Evolutionary conservation across 2,113 vertebrate genomes (phyloP).

Genomic region (Tachycineta bicolor): DNA sequence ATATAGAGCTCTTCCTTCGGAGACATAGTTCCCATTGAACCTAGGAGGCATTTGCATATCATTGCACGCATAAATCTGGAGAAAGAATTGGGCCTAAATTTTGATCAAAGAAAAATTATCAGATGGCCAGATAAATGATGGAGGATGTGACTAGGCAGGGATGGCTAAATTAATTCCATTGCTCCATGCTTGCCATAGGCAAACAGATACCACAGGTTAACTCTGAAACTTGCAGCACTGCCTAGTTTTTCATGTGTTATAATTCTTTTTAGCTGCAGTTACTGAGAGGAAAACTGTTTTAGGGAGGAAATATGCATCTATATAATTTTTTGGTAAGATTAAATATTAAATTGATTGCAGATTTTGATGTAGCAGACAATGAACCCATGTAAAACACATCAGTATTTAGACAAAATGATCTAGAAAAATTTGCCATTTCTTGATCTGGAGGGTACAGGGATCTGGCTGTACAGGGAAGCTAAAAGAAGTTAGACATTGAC

Average conservation of each 20-base stretch:
- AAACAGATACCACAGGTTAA: neutral
- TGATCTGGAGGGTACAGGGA: neutral
- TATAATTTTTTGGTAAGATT: neutral
- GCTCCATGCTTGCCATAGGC: neutral
- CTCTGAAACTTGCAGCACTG: neutral
- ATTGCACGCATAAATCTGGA: neutral
- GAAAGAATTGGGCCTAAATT: neutral
- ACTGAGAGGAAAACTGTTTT: neutral
- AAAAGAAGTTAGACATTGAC: neutral
- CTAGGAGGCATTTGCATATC: neutral
- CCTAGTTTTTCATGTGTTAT: neutral
- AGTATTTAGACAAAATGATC: neutral
- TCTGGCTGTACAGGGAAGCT: neutral
- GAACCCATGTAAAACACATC: neutral
- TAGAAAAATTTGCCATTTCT: neutral
- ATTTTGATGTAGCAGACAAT: neutral
- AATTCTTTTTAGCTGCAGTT: neutral
- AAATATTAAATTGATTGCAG: neutral
- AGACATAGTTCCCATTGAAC: neutral
- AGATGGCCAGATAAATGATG: neutral
- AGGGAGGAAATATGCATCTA: neutral
- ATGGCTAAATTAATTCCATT: neutral
- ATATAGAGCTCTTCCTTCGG: neutral
- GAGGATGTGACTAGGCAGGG: neutral
- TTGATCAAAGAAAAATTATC: neutral